Base-by-base conservation (phyloP, 2,888 invertebrate species). In the Lochmaea crataegi region DNA sequence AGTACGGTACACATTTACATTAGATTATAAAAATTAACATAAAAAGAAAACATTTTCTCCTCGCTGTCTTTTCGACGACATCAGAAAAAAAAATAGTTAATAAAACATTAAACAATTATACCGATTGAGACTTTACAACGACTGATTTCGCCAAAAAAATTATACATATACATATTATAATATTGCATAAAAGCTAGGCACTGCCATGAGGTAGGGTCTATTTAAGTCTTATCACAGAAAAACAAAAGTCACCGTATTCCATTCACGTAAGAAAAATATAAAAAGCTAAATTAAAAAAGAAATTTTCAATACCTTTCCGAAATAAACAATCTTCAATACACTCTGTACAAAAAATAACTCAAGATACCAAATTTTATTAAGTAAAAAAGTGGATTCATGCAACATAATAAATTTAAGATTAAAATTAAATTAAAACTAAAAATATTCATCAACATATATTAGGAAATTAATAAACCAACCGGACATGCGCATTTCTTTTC, bases 171-270 rank as follows among this genome's bases (percentile, higher is more conserved):
- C 42, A 61, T 70, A 67, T n/a, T 67, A 68, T 57, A 53, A 84
- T 85, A 85, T 85, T 85, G 85, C 85, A 84, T 81, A 82, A 82
- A 83, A 77, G 85, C 83, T 84, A 87, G 87, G 87, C 87, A 87
- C 87, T 86, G 86, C 84, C 84, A 85, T 87, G 86, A 87, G 87
- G 87, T 87, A 87, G 82, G 81, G 79, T 78, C 76, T 76, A 63
- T 76, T 78, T 81, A 79, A 83, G 83, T 85, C 84, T 85, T 87
- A 86, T 86, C 86, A 86, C 86, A 87, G 86, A 86, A 86, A 84
- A 85, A 82, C 83, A 83, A 85, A 83, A 82, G 71, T 77, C 70
- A 71, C 68, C 64, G 65, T 71, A 45, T 51, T 65, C 69, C 68
- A 71, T 68, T 58, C 68, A 71, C 70, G 58, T 68, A 75, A 42